Conservation (phyloP, 2,113 vertebrate species). For the Hiodon alosoides region DNA sequence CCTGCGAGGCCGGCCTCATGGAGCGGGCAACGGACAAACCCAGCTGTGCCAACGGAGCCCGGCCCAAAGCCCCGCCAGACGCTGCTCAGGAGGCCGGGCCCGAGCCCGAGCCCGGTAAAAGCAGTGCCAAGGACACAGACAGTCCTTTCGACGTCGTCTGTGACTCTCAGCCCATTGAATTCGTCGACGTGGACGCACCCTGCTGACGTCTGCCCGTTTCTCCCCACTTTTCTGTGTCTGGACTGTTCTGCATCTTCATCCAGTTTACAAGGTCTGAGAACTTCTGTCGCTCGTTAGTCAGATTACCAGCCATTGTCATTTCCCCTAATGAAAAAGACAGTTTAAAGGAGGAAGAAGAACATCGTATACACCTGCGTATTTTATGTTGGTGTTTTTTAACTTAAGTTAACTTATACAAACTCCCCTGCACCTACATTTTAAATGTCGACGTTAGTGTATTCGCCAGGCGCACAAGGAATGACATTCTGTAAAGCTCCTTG, state of each 20-base stretch:
- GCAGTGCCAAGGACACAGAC: constrained; percentile 34
- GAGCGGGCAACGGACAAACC: constrained; percentile 65
- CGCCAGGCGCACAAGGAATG: no score
- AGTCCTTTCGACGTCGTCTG: constrained; percentile 70
- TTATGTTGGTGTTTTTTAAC: no score
- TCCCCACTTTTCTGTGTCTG: background rate
- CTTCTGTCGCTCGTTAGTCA: no score
- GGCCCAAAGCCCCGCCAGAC: constrained; percentile 47
- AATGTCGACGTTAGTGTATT: no score
- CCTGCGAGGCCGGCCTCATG: constrained; percentile 64
- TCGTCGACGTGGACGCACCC: constrained; percentile 51
- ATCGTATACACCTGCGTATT: no score
- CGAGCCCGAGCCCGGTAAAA: constrained; percentile 48
- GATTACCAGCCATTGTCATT: no score
- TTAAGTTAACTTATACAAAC: no score
- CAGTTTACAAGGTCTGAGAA: no score
- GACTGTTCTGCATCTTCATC: background rate
- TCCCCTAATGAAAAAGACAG: no score
- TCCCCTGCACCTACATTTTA: no score
- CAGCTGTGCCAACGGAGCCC: constrained; percentile 44
- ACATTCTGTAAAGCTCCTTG: background rate
- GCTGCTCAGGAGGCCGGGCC: constrained; percentile 45
- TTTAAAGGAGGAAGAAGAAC: no score
- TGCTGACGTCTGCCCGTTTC: background rate
- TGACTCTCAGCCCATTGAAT: constrained; percentile 59